phyloP scores from a whole-genome alignment of 2,888 invertebrate species.

The Geotrupes spiniger region DNA sequence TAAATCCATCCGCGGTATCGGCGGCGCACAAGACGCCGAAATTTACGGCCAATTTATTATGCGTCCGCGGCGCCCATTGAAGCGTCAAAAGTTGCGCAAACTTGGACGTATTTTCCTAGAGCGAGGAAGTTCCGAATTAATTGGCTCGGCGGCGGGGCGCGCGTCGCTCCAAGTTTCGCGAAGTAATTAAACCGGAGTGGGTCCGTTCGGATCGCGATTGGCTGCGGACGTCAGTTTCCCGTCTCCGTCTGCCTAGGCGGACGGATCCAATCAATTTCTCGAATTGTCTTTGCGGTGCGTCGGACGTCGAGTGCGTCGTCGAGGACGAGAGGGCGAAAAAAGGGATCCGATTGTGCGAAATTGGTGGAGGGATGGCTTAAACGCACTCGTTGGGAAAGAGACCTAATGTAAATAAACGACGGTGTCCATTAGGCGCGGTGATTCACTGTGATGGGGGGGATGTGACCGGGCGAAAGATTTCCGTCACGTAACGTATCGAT shows the following conservation, averaged over 20 bases:
- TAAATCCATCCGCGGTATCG: conserved; percentile 20
- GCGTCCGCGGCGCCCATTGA: conserved; percentile 12
- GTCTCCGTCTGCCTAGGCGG: neutral
- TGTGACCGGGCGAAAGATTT: conserved; percentile 29
- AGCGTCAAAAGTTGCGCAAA: conserved; percentile 19
- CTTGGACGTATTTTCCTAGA: conserved; percentile 17
- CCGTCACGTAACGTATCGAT: too few relatives aligned
- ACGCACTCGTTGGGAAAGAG: conserved; percentile 14
- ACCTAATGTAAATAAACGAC: conserved; percentile 14
- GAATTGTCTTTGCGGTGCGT: neutral
- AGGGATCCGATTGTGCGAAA: conserved; percentile 12
- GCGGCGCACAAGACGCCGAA: conserved; percentile 15
- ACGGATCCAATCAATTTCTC: conserved; percentile 1
- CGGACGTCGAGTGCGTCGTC: conserved; percentile 3
- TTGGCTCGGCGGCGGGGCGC: conserved; percentile 27
- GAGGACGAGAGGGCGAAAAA: conserved; percentile 4
- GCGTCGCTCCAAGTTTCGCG: conserved; percentile 27
- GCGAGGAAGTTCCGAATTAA: conserved; percentile 27
- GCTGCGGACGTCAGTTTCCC: neutral
- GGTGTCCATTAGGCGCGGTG: conserved; percentile 26
- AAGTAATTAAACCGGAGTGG: conserved; percentile 31
- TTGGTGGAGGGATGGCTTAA: conserved; percentile 14
- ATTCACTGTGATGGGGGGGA: conserved; percentile 32
- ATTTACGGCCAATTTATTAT: conserved; percentile 20
- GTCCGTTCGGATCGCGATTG: neutral